These are phyloP conservation scores for Premnoplex brunnescens DNA, from an alignment of 2,797 vertebrate genomes.

Conservation along the genomic window DNA sequence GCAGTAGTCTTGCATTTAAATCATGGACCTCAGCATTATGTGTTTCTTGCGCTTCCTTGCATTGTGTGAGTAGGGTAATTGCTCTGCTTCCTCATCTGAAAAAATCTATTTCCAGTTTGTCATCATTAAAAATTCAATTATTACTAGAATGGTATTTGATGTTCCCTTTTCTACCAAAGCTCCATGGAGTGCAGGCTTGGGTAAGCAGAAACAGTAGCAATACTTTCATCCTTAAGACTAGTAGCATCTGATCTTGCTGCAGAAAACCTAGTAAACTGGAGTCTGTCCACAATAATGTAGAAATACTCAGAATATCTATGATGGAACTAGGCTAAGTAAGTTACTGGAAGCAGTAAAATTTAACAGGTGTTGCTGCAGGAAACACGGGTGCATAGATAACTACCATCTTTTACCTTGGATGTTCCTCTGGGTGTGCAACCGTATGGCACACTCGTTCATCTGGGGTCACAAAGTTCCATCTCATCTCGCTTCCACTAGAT, in stretches of 20 bases:
- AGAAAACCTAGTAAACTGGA: neutral
- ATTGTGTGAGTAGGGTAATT: neutral
- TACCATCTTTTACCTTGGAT: neutral
- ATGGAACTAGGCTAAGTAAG: neutral
- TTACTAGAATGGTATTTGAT: neutral
- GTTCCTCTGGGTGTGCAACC: neutral
- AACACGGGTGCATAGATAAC: neutral
- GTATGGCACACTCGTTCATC: neutral
- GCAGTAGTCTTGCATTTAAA: neutral
- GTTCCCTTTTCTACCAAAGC: neutral
- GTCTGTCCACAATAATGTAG: neutral
- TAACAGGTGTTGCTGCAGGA: neutral
- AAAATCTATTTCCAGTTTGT: neutral
- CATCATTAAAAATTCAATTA: neutral
- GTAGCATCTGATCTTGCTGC: neutral
- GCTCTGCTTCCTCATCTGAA: neutral
- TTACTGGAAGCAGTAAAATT: neutral
- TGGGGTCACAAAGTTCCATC: neutral
- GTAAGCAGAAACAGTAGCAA: neutral
- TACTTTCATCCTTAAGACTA: neutral
- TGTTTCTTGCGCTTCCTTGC: neutral
- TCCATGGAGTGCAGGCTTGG: neutral
- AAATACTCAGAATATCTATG: neutral
- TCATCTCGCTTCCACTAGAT: neutral
- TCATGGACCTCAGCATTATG: neutral